Evolutionary conservation across 2,888 invertebrate species (phyloP), one percentile per base, ranked within the genome.

Genomic region (Lapara coniferarum): DNA sequence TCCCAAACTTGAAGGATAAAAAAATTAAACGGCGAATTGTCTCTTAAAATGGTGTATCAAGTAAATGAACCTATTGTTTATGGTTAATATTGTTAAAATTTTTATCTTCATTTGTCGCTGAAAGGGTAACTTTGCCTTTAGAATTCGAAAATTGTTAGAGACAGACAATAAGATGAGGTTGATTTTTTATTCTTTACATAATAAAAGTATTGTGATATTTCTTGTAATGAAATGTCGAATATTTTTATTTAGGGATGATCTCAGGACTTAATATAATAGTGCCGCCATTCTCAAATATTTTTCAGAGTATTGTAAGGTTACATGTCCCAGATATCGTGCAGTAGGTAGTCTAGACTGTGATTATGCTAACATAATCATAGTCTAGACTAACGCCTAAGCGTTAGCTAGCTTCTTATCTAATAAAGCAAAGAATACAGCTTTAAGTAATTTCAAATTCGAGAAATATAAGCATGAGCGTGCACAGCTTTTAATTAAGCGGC

Each of bases 51-150:
- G 19, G 10, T 49, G 46, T 49, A 63, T 63, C 49, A 19, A 63
- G 63, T 13, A 55, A 46, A 63, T 63, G 63, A 63, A 49, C 19
- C 63, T 19, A 63, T 63, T 63, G 63, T 63, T 63, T 49, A 63
- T 49, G 16, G 7, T 49, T 19, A 16, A 19, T 10, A 19, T 19
- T 63, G 56, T 56, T 25, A 25, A 6, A 63, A 49, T 19, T 49
- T 59, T 44, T 46, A 16, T 63, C 46, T 63, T 63, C 49, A 49
- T 63, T 63, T 46, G 2, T 10, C n/a, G n/a, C 16, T 7, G n/a
- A 59, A 63, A 19, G 49, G 12, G 19, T 59, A 37, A 37, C 58
- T 58, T 58, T 53, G 53, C 16, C 16, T 53, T 53, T 53, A 7
- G 16, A 16, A 53, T 57, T 57, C 0, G 30, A 13, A 37, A 5